Evolutionary conservation across 2,113 vertebrate species (phyloP).

Genomic region (Bos indicus): DNA sequence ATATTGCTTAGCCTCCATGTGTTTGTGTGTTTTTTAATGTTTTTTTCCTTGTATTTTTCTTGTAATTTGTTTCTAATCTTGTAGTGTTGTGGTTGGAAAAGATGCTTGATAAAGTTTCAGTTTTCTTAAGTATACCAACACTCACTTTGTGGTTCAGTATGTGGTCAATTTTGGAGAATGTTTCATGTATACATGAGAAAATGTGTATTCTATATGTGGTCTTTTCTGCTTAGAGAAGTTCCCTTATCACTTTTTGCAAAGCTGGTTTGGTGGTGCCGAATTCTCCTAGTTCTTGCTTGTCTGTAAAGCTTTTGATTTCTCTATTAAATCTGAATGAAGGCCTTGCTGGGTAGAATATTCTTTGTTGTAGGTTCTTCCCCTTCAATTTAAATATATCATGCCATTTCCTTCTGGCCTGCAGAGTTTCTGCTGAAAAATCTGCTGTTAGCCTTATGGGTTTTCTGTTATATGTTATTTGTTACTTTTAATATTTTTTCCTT

Average conservation of each 20-base stretch:
- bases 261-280: neutral
- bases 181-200: neutral
- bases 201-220: neutral
- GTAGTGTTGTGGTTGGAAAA: neutral
- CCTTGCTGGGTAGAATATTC: neutral
- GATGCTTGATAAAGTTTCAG: neutral
- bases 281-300: neutral
- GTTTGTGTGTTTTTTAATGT: neutral
- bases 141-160: neutral
- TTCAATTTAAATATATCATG: neutral
- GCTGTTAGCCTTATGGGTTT: neutral
- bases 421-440: neutral
- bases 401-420: neutral
- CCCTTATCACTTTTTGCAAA: neutral
- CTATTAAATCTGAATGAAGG: neutral
- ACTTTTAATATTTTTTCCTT: neutral
- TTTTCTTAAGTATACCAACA: neutral
- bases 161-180: neutral
- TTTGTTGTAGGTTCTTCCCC: neutral
- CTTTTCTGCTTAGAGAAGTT: neutral
- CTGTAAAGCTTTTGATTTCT: neutral
- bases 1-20: neutral
- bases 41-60: neutral
- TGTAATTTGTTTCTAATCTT: neutral
- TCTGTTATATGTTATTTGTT: neutral